Evolutionary conservation across 2,888 invertebrate species (phyloP), one percentile per base, ranked within the genome.

Genomic region (Laothoe populi): DNA sequence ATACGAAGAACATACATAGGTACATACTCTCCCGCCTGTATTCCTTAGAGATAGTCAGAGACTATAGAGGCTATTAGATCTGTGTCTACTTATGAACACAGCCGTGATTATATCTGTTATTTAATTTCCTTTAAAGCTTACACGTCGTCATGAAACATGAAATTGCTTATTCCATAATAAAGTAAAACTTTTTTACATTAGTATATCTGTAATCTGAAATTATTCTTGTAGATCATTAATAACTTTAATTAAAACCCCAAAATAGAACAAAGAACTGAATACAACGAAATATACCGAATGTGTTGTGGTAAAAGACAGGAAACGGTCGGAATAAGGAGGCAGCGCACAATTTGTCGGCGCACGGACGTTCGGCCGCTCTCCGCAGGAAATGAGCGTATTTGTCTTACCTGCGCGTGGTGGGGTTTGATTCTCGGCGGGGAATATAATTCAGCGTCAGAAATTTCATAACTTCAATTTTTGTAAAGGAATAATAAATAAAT

Each of bases 321-420:
- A 48, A 38, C 21, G 57, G 62, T 62, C 73, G 74, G 85, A 87
- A 87, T 87, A 87, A 71, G 81, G 66, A 49, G 61, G 68, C 72
- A 70, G 70, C 77, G 78, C 72, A 83, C 88, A 87, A 90, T 91
- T 90, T 90, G 90, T 90, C 83, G 82, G 77, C 64, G 68, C 77
- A 69, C 82, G 84, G 84, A 84, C 86, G 87, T 81, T 85, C 83
- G 85, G 79, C 77, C 81, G 80, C 79, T 83, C 84, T 84, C 83
- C 83, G 81, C 87, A 84, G 91, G 90, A 90, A 90, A 90, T 91
- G 88, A 88, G 86, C 87, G 86, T 88, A 88, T 91, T 90, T 90
- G 88, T 91, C 89, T 90, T 89, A 88, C 88, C 89, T 89, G 88
- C 42, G 66, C 26, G 13, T 49, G 66, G 76, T 63, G 59, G 10